Evolutionary conservation across 2,797 vertebrate species (phyloP).

Genomic region (Macropus fuliginosus): DNA sequence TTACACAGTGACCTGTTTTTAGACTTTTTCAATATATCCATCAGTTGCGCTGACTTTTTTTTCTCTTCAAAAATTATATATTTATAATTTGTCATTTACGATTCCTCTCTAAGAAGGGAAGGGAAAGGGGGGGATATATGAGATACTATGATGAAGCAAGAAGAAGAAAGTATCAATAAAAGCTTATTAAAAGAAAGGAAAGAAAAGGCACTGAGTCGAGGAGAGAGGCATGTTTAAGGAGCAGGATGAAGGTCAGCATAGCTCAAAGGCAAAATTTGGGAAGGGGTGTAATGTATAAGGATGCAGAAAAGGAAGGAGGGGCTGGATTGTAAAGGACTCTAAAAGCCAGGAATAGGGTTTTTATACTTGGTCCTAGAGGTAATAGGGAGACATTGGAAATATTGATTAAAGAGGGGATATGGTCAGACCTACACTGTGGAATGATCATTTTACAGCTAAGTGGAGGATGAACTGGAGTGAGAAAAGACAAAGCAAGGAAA

Average conservation of each 20-base stretch:
- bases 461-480: too few relatives aligned
- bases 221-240: background rate
- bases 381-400: too few relatives aligned
- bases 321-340: too few relatives aligned
- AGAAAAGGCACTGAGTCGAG: background rate
- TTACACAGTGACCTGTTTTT: background rate
- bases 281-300: background rate
- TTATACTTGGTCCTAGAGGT: too few relatives aligned
- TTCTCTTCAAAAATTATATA: background rate
- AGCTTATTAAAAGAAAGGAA: background rate
- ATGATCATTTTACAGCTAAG: too few relatives aligned
- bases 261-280: background rate
- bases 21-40: background rate
- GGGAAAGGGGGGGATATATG: background rate
- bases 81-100: background rate
- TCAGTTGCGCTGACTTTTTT: background rate
- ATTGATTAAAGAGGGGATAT: too few relatives aligned
- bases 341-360: too few relatives aligned
- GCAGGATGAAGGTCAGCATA: background rate
- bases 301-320: too few relatives aligned
- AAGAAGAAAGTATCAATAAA: background rate
- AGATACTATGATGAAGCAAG: background rate
- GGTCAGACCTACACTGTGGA: too few relatives aligned
- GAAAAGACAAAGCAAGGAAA: too few relatives aligned
- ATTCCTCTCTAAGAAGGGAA: background rate